Evolutionary conservation across 53 echinoderm and acorn worm genomes (phyloP).

Genomic region (Antedon mediterranea): DNA sequence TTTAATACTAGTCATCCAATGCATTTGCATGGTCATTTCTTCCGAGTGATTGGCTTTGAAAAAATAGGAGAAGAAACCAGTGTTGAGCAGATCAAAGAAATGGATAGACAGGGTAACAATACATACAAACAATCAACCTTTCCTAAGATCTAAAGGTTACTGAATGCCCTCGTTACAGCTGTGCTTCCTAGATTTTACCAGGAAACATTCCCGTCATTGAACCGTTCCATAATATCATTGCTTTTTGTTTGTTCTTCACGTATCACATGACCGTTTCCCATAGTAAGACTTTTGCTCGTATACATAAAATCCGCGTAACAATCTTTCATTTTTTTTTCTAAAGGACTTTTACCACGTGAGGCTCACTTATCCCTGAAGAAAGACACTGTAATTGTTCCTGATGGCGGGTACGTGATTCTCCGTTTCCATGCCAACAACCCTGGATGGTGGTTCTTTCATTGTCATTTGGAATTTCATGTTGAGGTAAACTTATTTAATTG

Average conservation of each 20-base stretch:
- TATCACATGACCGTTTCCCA: too few relatives aligned
- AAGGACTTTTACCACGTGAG: not conserved
- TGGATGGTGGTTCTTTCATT: not conserved
- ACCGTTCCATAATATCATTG: too few relatives aligned
- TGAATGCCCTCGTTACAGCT: too few relatives aligned
- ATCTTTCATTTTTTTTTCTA: too few relatives aligned
- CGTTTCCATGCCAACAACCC: not conserved
- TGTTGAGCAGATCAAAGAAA: conserved; percentile 46
- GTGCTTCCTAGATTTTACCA: too few relatives aligned
- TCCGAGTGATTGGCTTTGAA: conserved; percentile 50
- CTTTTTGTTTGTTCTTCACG: too few relatives aligned
- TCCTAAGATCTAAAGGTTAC: too few relatives aligned
- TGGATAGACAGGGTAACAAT: conserved; percentile 54
- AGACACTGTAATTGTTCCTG: not conserved
- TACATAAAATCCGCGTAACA: too few relatives aligned
- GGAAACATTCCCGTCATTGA: too few relatives aligned
- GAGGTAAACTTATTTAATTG: not conserved
- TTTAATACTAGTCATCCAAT: conserved; percentile 60
- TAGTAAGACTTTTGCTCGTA: too few relatives aligned
- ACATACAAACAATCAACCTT: too few relatives aligned
- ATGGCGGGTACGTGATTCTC: not conserved
- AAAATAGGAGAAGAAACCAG: conserved; percentile 22
- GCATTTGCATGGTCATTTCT: conserved; percentile 74
- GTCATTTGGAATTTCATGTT: not conserved
- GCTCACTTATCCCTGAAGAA: not conserved